phyloP scores from a whole-genome alignment of 2,797 vertebrate species.

The Ataeniobius toweri region DNA sequence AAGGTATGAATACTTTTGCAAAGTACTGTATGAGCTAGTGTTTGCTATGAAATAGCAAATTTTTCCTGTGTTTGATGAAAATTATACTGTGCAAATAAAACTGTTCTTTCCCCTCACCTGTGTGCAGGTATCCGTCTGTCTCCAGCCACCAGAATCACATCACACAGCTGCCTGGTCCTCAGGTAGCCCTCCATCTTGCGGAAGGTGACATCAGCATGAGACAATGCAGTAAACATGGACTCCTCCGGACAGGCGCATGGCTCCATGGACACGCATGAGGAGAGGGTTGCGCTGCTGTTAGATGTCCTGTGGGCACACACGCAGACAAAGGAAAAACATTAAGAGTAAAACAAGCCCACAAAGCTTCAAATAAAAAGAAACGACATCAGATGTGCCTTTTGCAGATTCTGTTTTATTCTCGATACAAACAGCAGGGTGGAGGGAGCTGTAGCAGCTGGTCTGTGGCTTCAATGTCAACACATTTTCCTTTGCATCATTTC shows the following conservation, averaged over 20 bases:
- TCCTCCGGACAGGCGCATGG: constrained; percentile 92
- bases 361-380: constrained; percentile 39
- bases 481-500: constrained; percentile 32
- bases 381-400: constrained; percentile 37
- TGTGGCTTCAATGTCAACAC: constrained; percentile 25
- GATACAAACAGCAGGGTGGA: constrained; percentile 46
- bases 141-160: constrained; percentile 92
- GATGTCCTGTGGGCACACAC: constrained; percentile 82
- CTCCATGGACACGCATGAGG: constrained; percentile 92
- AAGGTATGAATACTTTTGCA: background rate
- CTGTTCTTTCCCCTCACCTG: constrained; percentile 79
- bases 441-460: constrained; percentile 43
- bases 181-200: constrained; percentile 97
- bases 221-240: constrained; percentile 90
- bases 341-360: constrained; percentile 28
- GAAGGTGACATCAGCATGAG: constrained; percentile 94
- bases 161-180: constrained; percentile 91
- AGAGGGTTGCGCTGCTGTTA: constrained; percentile 90
- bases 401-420: constrained; percentile 25
- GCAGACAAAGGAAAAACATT: constrained; percentile 6
- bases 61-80: background rate
- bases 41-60: background rate
- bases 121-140: constrained; percentile 96
- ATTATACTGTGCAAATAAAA: background rate
- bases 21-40: background rate